phyloP scores from a whole-genome alignment of 2,797 vertebrate species.

The Acanthurus leucopareius region DNA sequence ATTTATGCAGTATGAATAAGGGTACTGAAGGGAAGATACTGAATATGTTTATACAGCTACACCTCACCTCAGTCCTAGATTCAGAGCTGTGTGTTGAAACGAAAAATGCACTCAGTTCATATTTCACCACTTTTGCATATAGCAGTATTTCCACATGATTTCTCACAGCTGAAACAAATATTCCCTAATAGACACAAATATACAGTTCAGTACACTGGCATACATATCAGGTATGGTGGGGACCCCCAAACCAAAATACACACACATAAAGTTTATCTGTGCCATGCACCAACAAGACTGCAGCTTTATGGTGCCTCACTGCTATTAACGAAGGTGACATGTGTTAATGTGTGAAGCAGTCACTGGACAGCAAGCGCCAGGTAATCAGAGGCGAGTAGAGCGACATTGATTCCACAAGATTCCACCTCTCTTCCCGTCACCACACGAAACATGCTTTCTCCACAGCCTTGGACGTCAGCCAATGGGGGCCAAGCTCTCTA shows the following conservation, averaged over 20 bases:
- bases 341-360: conserved; percentile 68
- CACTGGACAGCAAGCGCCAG: conserved; percentile 65
- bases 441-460: conserved; percentile 74
- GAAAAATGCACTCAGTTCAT: conserved; percentile 39
- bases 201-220: neutral
- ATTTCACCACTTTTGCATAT: conserved; percentile 40
- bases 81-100: conserved; percentile 21
- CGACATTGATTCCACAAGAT: conserved; percentile 77
- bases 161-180: conserved; percentile 32
- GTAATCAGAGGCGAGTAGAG: conserved; percentile 79
- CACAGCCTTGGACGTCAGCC: conserved; percentile 80
- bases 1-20: conserved; percentile 73
- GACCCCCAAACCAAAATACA: conserved; percentile 19
- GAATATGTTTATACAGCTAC: conserved; percentile 58
- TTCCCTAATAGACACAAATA: conserved; percentile 24
- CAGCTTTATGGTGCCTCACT: conserved; percentile 28
- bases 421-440: conserved; percentile 70
- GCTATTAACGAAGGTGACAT: conserved; percentile 46
- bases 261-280: conserved; percentile 16
- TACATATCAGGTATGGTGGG: neutral
- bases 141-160: conserved; percentile 42
- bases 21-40: conserved; percentile 53
- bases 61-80: conserved; percentile 48
- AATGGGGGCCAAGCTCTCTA: conserved; percentile 72
- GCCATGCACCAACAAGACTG: conserved; percentile 15